These are phyloP conservation scores for Kobus ellipsiprymnus DNA, from an alignment of 2,113 vertebrate species.

Conservation along the genomic window DNA sequence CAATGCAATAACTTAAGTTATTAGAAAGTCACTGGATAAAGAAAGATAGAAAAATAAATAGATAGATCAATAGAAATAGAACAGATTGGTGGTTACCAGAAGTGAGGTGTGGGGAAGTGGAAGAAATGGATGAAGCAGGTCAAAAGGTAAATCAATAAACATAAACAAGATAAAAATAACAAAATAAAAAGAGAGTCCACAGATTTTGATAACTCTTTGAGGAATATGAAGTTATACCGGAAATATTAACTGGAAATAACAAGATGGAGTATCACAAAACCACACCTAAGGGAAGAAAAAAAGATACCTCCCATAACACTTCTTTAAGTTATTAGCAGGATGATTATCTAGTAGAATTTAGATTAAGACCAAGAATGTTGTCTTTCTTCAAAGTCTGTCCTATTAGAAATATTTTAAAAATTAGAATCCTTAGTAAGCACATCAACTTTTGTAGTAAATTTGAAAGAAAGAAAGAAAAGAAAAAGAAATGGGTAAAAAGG, in stretches of 20 bases:
- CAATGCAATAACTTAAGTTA: neutral
- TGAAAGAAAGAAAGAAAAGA: neutral
- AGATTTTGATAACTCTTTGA: conserved; percentile 36
- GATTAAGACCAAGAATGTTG: neutral
- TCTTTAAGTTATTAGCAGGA: too few species aligned
- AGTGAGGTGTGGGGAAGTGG: neutral
- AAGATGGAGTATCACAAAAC: neutral
- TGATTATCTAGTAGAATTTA: neutral
- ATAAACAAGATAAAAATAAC: neutral
- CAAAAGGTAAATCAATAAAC: neutral
- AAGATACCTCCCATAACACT: neutral
- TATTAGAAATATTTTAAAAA: neutral
- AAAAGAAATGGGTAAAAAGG: neutral
- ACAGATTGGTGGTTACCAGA: neutral
- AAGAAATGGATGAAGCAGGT: neutral
- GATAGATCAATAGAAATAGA: neutral
- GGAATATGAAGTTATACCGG: neutral
- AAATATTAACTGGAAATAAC: neutral
- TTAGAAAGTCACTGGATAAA: neutral
- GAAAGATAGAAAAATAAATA: neutral
- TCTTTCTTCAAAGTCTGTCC: neutral
- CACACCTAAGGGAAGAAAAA: conserved; percentile 34
- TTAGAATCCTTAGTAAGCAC: neutral
- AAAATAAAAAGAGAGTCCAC: neutral
- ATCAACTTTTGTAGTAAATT: neutral